Evolutionary conservation across 2,888 invertebrate species (phyloP).

Genomic region (Cecidostiba fungosa): DNA sequence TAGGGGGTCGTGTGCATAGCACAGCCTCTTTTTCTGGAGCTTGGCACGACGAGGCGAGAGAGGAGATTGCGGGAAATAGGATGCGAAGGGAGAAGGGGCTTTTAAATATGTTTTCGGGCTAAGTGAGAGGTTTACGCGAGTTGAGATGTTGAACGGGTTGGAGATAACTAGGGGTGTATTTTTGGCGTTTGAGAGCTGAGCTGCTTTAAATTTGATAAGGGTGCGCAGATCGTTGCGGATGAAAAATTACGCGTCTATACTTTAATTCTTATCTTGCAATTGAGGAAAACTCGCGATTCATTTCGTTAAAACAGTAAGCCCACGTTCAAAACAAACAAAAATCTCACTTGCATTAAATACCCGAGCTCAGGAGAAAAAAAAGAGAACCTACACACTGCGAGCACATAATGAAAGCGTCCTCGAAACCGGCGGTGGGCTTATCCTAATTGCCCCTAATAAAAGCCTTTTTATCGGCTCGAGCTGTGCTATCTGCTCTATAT

Average conservation of each 20-base stretch:
- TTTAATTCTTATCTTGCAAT: no score
- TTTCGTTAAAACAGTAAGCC: no score
- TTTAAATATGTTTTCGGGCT: background rate
- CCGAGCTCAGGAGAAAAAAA: background rate
- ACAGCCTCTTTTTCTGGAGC: background rate
- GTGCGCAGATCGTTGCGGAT: no score
- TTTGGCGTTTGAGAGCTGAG: background rate
- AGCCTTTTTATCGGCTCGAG: slow-evolving; percentile 74
- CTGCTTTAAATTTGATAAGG: no score
- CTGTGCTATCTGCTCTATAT: background rate
- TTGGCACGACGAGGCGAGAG: background rate
- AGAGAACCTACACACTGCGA: background rate
- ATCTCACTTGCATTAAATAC: no score
- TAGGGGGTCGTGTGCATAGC: background rate
- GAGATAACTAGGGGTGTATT: background rate
- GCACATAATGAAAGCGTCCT: slow-evolving; percentile 33
- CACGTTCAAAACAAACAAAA: no score
- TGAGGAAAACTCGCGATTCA: no score
- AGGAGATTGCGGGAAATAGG: slow-evolving; percentile 3
- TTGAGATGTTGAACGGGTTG: background rate
- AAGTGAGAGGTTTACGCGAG: slow-evolving; percentile 9
- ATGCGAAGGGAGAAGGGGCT: background rate
- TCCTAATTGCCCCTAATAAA: slow-evolving; percentile 78
- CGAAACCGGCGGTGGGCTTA: slow-evolving; percentile 68
- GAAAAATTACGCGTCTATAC: no score